Percentiles rank a stretch among this genome's conserved stretches.
These are phyloP conservation scores for Carassius gibelio DNA, from an alignment of 2,113 vertebrate genomes.

Conservation along the genomic window DNA sequence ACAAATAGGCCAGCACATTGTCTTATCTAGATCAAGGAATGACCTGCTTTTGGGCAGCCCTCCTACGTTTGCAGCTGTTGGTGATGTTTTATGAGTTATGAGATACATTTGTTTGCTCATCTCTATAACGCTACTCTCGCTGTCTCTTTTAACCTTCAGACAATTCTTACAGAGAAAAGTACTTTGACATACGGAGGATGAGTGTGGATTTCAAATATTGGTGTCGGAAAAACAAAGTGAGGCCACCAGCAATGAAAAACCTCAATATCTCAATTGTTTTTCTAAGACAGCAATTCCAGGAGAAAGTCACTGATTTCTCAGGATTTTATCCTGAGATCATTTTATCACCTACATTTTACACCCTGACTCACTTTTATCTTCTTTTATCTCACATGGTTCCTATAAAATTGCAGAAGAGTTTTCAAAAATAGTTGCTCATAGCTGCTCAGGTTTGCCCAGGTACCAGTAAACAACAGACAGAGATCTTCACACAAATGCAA, in stretches of 20 bases:
- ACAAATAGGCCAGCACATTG: conserved; percentile 50
- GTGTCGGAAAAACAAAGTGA: background rate
- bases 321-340: too few relatives aligned
- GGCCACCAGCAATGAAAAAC: background rate
- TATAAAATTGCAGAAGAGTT: background rate
- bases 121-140: conserved; percentile 41
- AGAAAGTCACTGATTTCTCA: conserved; percentile 2
- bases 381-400: background rate
- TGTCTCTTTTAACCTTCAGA: conserved; percentile 44
- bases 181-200: background rate
- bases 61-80: conserved; percentile 44
- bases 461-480: background rate
- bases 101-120: conserved; percentile 54
- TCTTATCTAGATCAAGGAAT: conserved; percentile 64
- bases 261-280: background rate
- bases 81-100: conserved; percentile 55
- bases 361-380: too few relatives aligned
- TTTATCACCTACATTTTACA: too few relatives aligned
- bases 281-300: background rate
- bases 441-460: background rate
- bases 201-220: conserved; percentile 11
- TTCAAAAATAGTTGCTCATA: background rate
- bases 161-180: background rate
- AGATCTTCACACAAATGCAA: background rate
- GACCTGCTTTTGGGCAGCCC: conserved; percentile 61